These are phyloP conservation scores for Hipparchia sbordonii DNA, from an alignment of 2,888 invertebrate species.

Conservation along the genomic window DNA sequence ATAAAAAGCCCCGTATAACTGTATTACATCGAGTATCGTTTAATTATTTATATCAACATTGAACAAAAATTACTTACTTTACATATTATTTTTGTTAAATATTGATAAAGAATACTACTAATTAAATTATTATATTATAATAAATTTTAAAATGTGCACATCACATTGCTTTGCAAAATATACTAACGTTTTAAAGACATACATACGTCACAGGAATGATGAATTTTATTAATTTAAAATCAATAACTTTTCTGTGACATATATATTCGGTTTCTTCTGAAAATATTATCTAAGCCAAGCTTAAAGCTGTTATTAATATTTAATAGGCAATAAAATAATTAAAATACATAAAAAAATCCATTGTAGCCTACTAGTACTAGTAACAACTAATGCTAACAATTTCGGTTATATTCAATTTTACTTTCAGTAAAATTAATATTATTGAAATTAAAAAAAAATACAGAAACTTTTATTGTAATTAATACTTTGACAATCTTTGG, in stretches of 20 bases:
- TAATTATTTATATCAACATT: background rate
- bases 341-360: background rate
- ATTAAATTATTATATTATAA: background rate
- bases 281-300: background rate
- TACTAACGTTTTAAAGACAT: background rate
- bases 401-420: background rate
- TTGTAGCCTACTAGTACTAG: background rate
- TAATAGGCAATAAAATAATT: background rate
- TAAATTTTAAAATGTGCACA: background rate
- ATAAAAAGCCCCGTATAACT: slow-evolving; percentile 19
- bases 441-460: background rate
- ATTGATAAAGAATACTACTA: background rate
- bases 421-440: background rate
- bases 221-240: too few relatives aligned
- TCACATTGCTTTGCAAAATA: background rate
- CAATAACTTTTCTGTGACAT: too few relatives aligned
- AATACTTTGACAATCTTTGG: slow-evolving; percentile 9
- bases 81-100: background rate
- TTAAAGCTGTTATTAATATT: background rate
- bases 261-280: background rate
- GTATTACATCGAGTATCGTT: background rate
- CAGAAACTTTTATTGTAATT: background rate
- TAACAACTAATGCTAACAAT: background rate
- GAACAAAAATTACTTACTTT: background rate
- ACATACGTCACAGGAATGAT: too few relatives aligned